Percentiles rank a stretch among this genome's conserved stretches.
Evolutionary conservation across 2,797 vertebrate genomes (phyloP).

Genomic region (Coreius guichenoti): DNA sequence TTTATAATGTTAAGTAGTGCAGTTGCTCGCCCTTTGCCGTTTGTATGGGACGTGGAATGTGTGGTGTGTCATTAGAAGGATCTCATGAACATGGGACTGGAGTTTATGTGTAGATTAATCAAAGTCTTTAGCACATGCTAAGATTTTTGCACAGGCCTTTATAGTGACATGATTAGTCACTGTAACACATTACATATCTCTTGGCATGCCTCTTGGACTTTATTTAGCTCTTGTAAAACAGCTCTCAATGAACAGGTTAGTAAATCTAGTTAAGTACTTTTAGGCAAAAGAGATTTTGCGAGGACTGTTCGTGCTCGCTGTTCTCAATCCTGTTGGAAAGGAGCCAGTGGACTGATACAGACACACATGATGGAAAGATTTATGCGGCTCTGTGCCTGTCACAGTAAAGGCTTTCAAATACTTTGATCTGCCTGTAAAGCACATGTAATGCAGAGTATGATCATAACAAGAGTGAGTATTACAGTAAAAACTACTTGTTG

Average conservation of each 20-base stretch:
- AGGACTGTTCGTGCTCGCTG: neutral
- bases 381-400: neutral
- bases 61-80: slow-evolving; percentile 37
- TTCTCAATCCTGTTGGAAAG: slow-evolving; percentile 11
- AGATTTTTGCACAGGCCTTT: slow-evolving; percentile 23
- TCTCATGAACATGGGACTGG: slow-evolving; percentile 24
- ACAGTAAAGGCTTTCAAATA: slow-evolving; percentile 1
- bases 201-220: slow-evolving; percentile 23
- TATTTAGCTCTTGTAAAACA: slow-evolving; percentile 33
- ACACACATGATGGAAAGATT: slow-evolving; percentile 19
- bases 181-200: slow-evolving; percentile 15
- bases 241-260: slow-evolving; percentile 6
- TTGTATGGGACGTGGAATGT: slow-evolving; percentile 46
- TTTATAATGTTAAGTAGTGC: slow-evolving; percentile 61
- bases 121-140: slow-evolving; percentile 31
- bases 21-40: slow-evolving; percentile 56
- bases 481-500: slow-evolving; percentile 9
- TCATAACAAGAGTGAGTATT: slow-evolving; percentile 5
- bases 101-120: slow-evolving; percentile 35
- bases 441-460: neutral
- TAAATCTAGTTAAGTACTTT: slow-evolving; percentile 32
- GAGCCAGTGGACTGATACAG: slow-evolving; percentile 22
- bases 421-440: slow-evolving; percentile 22
- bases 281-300: slow-evolving; percentile 16
- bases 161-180: neutral